Conservation (phyloP, 2,113 vertebrate species). For the Hylia prasina region DNA sequence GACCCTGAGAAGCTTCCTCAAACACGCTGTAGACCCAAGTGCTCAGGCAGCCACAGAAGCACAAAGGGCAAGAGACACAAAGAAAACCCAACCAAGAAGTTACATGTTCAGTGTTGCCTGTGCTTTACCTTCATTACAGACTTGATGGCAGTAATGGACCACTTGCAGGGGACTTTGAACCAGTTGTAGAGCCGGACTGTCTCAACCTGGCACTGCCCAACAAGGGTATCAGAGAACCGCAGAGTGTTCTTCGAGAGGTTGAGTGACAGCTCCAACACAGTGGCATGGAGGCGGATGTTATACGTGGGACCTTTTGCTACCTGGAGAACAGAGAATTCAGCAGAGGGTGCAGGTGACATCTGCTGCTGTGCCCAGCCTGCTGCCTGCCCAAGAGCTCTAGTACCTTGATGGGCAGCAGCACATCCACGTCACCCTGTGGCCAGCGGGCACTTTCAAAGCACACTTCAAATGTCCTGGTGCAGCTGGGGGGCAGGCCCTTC, state of each 20-base stretch:
- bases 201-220: conserved; percentile 82
- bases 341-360: too few relatives aligned
- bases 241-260: too few relatives aligned
- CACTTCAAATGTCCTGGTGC: too few relatives aligned
- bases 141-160: conserved; percentile 70
- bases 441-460: conserved; percentile 68
- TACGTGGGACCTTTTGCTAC: too few relatives aligned
- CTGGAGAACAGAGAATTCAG: too few relatives aligned
- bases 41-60: neutral
- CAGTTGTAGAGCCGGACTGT: conserved; percentile 81
- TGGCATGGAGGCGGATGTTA: too few relatives aligned
- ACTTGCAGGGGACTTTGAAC: conserved; percentile 76
- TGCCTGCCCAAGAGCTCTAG: neutral
- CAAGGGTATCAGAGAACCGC: conserved; percentile 15
- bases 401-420: conserved; percentile 80
- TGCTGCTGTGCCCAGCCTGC: neutral
- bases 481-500: conserved; percentile 65
- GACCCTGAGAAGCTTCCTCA: neutral
- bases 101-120: fast-evolving
- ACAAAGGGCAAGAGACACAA: neutral
- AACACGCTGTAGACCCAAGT: neutral
- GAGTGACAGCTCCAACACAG: too few relatives aligned
- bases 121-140: conserved; percentile 73
- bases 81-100: neutral
- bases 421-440: conserved; percentile 49